Evolutionary conservation across 2,113 vertebrate genomes (phyloP).

Genomic region (Phrynocephalus versicolor): DNA sequence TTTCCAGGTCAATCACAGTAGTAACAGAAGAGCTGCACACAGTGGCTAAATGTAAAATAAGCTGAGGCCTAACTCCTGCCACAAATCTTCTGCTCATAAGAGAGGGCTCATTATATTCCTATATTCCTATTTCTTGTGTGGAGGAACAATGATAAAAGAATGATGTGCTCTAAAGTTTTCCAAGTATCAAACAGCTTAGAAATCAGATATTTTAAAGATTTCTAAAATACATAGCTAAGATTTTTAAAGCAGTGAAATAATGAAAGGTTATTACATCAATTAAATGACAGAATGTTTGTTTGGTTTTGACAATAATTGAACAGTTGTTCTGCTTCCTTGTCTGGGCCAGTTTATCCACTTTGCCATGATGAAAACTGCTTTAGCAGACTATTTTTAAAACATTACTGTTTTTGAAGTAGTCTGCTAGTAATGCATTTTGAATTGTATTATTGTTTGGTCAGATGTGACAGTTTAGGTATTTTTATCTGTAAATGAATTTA

Average conservation of each 20-base stretch:
- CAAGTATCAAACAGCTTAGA: constrained; percentile 2
- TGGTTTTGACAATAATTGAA: constrained; percentile 20
- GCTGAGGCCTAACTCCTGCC: background rate
- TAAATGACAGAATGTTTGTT: fast-evolving
- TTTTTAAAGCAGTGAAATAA: background rate
- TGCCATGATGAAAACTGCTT: constrained; percentile 10
- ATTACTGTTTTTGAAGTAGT: constrained; percentile 6
- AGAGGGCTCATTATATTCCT: background rate
- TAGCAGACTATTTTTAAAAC: background rate
- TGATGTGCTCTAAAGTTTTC: background rate
- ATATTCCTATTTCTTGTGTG: background rate
- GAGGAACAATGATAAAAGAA: background rate
- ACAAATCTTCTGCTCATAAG: background rate
- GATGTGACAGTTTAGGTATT: background rate
- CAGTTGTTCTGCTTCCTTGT: background rate
- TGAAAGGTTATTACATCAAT: background rate
- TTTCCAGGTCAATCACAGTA: background rate
- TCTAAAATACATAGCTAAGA: background rate
- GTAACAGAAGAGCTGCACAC: background rate
- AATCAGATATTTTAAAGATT: background rate
- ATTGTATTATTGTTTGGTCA: background rate
- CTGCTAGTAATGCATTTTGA: background rate
- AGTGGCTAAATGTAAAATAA: background rate
- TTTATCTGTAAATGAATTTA: background rate
- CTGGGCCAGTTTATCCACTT: background rate